Conservation (phyloP, 2,888 invertebrate genomes). For the Taenaris catops region DNA sequence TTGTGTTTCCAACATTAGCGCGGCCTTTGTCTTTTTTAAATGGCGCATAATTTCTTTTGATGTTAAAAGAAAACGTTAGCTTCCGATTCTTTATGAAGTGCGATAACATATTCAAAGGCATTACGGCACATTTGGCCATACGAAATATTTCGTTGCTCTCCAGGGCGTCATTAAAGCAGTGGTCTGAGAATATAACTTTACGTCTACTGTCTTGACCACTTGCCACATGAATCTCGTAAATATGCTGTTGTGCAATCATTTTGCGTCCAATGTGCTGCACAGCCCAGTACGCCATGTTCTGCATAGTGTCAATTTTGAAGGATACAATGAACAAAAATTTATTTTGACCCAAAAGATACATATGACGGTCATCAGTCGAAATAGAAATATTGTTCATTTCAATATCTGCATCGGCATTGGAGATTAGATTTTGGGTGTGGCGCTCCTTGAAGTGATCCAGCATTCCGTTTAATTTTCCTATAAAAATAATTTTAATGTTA, state of each 20-base stretch:
- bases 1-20: neutral
- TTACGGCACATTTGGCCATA: slow-evolving; percentile 48
- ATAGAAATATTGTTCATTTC: slow-evolving; percentile 27
- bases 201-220: slow-evolving; percentile 51
- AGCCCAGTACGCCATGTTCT: slow-evolving; percentile 59
- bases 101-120: slow-evolving; percentile 45
- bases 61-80: slow-evolving; percentile 48
- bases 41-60: slow-evolving; percentile 38
- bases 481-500: slow-evolving; percentile 21
- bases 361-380: slow-evolving; percentile 42
- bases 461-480: slow-evolving; percentile 53
- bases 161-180: slow-evolving; percentile 56
- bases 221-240: slow-evolving; percentile 56
- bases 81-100: slow-evolving; percentile 51
- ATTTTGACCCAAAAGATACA: slow-evolving; percentile 46
- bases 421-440: slow-evolving; percentile 44
- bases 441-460: slow-evolving; percentile 60
- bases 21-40: slow-evolving; percentile 18
- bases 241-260: slow-evolving; percentile 46
- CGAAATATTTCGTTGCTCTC: slow-evolving; percentile 58
- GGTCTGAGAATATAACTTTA: slow-evolving; percentile 51
- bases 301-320: slow-evolving; percentile 38
- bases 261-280: slow-evolving; percentile 60
- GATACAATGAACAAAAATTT: slow-evolving; percentile 57
- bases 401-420: slow-evolving; percentile 46